phyloP scores from a whole-genome alignment of 2,797 vertebrate genomes.

The Urophycis tenuis region DNA sequence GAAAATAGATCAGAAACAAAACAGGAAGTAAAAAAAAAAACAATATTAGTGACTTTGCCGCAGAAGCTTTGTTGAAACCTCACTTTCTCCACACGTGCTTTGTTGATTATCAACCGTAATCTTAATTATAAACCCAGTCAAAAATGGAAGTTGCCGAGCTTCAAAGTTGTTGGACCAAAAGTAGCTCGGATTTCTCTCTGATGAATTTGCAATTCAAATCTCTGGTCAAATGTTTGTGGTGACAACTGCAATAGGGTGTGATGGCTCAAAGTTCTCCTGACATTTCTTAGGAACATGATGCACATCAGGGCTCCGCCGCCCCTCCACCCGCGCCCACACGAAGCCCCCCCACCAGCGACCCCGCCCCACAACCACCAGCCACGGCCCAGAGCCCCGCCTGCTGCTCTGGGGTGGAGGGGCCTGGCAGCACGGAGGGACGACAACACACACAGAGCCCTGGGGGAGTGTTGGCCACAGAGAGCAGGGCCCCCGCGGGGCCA shows the following conservation, averaged over 20 bases:
- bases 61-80: slow-evolving; percentile 2
- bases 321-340: not conserved
- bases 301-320: not conserved
- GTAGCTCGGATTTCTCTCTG: not conserved
- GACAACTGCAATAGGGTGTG: not conserved
- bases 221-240: not conserved
- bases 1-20: not conserved
- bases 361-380: not conserved
- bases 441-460: not conserved
- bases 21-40: no score
- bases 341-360: not conserved
- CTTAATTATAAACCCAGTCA: not conserved
- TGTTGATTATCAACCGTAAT: not conserved
- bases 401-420: not conserved
- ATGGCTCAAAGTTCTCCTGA: not conserved
- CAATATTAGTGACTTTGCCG: not conserved
- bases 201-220: not conserved
- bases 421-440: not conserved
- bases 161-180: not conserved
- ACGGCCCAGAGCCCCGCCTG: not conserved
- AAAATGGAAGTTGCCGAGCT: not conserved
- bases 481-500: no score
- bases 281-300: not conserved
- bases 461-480: no score
- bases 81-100: not conserved